These are phyloP conservation scores for Eolophus roseicapilla DNA, from an alignment of 2,113 vertebrate species.

Conservation along the genomic window DNA sequence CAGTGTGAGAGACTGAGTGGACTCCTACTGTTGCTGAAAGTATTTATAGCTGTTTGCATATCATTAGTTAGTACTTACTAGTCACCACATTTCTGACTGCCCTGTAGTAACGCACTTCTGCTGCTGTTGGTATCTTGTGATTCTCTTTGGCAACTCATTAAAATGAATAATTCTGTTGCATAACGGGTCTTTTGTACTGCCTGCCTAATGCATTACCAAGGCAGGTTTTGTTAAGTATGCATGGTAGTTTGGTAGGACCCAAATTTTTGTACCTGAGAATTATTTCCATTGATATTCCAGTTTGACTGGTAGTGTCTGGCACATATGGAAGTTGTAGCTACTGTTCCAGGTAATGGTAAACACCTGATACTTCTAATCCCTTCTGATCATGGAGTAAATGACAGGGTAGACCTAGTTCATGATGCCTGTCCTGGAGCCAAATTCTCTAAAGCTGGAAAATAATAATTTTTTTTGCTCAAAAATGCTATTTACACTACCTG, in stretches of 20 bases:
- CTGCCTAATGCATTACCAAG: neutral
- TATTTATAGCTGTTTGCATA: neutral
- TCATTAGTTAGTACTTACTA: neutral
- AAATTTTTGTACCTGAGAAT: neutral
- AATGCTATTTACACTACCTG: neutral
- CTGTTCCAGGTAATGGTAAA: neutral
- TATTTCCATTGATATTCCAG: neutral
- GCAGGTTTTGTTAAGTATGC: neutral
- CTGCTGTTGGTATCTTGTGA: neutral
- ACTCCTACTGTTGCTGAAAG: neutral
- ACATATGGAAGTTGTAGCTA: rapidly evolving
- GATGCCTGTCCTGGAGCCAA: neutral
- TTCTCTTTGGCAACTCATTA: neutral
- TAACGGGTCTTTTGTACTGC: neutral
- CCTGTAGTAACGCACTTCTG: neutral
- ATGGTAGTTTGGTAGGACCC: neutral
- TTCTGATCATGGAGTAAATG: neutral
- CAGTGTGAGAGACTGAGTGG: neutral
- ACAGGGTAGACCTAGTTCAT: neutral
- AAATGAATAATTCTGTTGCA: neutral
- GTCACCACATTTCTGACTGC: neutral
- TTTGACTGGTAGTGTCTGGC: neutral
- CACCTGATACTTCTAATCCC: neutral
- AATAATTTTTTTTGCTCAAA: neutral
- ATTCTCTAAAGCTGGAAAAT: neutral